Conservation (phyloP, 2,797 vertebrate species). For the Coregonus suidteri region DNA sequence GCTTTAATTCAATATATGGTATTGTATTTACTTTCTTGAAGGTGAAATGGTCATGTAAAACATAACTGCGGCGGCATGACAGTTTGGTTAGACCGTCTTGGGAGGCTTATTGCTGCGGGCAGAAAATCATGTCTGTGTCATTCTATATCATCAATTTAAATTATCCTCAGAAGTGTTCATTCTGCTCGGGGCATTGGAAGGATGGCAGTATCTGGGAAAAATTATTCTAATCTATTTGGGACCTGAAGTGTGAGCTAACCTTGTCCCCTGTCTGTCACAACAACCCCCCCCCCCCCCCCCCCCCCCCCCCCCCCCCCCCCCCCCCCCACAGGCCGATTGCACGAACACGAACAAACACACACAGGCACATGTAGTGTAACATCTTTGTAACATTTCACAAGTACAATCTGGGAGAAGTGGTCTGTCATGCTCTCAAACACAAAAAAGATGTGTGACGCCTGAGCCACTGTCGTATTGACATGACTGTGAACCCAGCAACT, state of each 20-base stretch:
- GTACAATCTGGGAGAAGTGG: background rate
- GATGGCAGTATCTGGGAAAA: slow-evolving; percentile 55
- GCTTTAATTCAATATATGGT: slow-evolving; percentile 53
- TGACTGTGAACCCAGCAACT: too few species aligned
- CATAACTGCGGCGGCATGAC: slow-evolving; percentile 55
- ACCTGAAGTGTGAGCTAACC: slow-evolving; percentile 65
- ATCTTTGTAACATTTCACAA: background rate
- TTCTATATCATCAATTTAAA: slow-evolving; percentile 79
- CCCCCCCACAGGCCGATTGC: background rate
- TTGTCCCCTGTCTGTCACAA: slow-evolving; percentile 67
- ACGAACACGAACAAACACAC: slow-evolving; percentile 1
- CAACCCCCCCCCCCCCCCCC: slow-evolving; percentile 24
- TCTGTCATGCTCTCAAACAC: slow-evolving; percentile 1
- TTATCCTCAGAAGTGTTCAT: slow-evolving; percentile 73
- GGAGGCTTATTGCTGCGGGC: slow-evolving; percentile 68
- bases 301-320: background rate
- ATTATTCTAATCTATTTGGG: slow-evolving; percentile 71
- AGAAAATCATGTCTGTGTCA: slow-evolving; percentile 71
- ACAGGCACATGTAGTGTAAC: background rate
- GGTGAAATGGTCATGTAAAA: slow-evolving; percentile 71
- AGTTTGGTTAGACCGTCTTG: slow-evolving; percentile 65
- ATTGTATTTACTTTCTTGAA: slow-evolving; percentile 63
- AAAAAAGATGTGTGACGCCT: background rate
- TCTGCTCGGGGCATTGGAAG: slow-evolving; percentile 63
- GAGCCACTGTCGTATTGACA: too few species aligned